phyloP scores from a whole-genome alignment of 1,140 invertebrate species.

The Eriocheir sinensis region DNA sequence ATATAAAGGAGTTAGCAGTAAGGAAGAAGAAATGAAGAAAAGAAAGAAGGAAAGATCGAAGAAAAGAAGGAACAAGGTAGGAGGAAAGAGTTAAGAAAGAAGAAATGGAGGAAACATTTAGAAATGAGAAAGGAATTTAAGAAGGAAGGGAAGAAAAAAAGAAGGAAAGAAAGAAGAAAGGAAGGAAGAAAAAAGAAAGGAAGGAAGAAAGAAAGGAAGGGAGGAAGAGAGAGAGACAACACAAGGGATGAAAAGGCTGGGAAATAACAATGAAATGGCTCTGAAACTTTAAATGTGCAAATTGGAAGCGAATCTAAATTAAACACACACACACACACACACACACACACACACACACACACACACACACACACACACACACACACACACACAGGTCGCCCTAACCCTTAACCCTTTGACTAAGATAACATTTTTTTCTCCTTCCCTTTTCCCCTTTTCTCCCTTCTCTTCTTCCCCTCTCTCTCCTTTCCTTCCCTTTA shows the following conservation, averaged over 20 bases:
- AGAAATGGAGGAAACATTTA: conserved; percentile 30
- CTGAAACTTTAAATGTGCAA: background rate
- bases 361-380: background rate
- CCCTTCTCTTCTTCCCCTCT: background rate
- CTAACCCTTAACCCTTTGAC: background rate
- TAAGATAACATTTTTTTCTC: background rate
- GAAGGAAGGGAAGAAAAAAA: conserved; percentile 35
- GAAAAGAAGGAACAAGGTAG: background rate
- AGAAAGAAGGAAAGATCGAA: background rate
- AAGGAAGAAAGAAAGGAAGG: conserved; percentile 46
- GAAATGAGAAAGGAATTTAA: conserved; percentile 31
- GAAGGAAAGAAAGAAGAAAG: conserved; percentile 20
- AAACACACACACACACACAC: background rate
- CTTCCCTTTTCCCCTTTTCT: background rate
- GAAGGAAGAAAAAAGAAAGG: conserved; percentile 11
- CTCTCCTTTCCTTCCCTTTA: background rate
- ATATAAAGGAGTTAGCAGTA: background rate
- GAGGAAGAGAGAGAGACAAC: conserved; percentile 22
- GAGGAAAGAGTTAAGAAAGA: background rate
- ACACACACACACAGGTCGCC: background rate
- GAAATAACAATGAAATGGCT: background rate
- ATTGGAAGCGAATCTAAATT: background rate
- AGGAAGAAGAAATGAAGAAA: background rate
- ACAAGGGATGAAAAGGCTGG: background rate
- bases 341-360: background rate